These are phyloP conservation scores for Chanos chanos DNA, from an alignment of 2,797 vertebrate genomes.

Conservation along the genomic window DNA sequence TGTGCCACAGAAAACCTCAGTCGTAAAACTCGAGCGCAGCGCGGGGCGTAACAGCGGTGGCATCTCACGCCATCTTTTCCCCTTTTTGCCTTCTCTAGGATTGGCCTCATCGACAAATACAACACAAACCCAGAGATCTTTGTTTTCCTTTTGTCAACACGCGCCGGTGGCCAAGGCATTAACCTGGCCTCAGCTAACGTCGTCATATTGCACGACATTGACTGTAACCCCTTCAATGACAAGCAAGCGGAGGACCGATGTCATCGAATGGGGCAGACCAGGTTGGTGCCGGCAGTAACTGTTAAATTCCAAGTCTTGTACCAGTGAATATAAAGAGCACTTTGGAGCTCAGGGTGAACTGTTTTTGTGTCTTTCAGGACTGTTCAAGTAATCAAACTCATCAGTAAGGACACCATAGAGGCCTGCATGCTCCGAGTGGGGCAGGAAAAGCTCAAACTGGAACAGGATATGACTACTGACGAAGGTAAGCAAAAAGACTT, in stretches of 20 bases:
- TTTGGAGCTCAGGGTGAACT: too few relatives aligned
- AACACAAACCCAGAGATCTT: constrained; percentile 91
- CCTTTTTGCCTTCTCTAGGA: constrained; percentile 67
- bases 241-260: constrained; percentile 97
- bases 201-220: constrained; percentile 95
- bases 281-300: constrained; percentile 61
- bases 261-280: constrained; percentile 92
- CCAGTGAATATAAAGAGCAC: too few relatives aligned
- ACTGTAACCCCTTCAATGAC: constrained; percentile 97
- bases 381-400: constrained; percentile 85
- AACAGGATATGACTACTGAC: constrained; percentile 93
- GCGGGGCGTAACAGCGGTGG: too few relatives aligned
- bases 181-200: constrained; percentile 95
- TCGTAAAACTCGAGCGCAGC: too few relatives aligned
- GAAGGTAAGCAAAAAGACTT: constrained; percentile 76
- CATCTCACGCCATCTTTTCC: too few relatives aligned
- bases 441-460: constrained; percentile 90
- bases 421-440: constrained; percentile 88
- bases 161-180: constrained; percentile 93
- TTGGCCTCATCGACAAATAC: constrained; percentile 91
- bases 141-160: constrained; percentile 93
- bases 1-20: too few relatives aligned
- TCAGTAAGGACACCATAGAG: constrained; percentile 90
- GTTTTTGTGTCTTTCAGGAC: constrained; percentile 51
- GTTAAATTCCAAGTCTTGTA: too few relatives aligned